A percentile compares a stretch with the other conserved stretches of the same genome.
Evolutionary conservation across 2,113 vertebrate genomes (phyloP).

Genomic region (Gallinago paraguaiae): DNA sequence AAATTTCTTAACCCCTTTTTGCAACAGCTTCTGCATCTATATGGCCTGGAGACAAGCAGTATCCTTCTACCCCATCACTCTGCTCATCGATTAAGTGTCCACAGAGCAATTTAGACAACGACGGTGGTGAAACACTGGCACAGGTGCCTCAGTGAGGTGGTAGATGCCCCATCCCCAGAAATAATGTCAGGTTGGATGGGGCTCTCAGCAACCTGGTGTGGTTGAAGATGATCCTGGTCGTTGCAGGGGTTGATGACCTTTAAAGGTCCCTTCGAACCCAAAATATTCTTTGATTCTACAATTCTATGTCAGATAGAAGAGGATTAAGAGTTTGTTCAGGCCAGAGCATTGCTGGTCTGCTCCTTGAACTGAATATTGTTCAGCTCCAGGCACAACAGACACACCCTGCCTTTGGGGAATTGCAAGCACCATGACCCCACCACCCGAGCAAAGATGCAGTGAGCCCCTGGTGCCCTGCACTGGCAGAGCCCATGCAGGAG

Average conservation of each 20-base stretch:
- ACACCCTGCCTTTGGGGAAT: not conserved
- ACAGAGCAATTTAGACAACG: not conserved
- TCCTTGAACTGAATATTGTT: not conserved
- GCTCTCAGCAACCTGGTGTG: not conserved
- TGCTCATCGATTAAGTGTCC: not conserved
- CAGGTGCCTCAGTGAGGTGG: not conserved
- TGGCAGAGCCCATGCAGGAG: accelerated
- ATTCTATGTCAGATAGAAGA: not conserved
- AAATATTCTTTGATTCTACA: not conserved
- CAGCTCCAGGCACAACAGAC: not conserved
- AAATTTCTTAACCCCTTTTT: not conserved
- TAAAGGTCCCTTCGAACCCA: not conserved
- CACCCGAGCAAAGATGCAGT: not conserved
- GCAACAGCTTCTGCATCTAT: not conserved
- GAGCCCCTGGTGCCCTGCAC: not conserved
- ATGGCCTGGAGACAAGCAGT: not conserved
- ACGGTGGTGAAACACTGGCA: not conserved
- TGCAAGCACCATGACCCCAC: not conserved
- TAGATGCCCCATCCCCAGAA: not conserved
- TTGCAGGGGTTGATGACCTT: not conserved
- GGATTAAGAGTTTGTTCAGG: not conserved
- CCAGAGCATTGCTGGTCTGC: accelerated
- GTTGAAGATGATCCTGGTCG: not conserved
- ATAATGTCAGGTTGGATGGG: not conserved
- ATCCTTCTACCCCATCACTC: not conserved